Evolutionary conservation across 2,797 vertebrate species (phyloP).

Genomic region (Hippoglossus hippoglossus): DNA sequence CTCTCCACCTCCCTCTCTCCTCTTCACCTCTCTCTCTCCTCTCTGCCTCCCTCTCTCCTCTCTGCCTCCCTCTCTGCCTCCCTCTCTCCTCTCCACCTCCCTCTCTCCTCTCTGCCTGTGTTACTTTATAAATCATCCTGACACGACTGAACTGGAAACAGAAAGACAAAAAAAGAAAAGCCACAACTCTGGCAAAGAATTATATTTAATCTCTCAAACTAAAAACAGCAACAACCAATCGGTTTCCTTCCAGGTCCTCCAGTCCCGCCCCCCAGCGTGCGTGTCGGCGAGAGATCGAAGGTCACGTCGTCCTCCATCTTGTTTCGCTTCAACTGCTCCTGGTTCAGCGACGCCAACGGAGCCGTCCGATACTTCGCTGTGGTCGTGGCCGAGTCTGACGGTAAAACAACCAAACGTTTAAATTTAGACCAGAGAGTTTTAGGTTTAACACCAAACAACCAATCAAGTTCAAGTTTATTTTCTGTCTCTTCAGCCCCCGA

Average conservation of each 20-base stretch:
- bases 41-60: too few relatives aligned
- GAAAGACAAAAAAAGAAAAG: too few relatives aligned
- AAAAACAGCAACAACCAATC: background rate
- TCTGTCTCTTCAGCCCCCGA: constrained; percentile 14
- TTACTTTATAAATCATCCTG: too few relatives aligned
- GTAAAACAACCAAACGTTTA: constrained; percentile 69
- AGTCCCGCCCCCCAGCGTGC: constrained; percentile 84
- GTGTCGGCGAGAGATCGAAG: constrained; percentile 87
- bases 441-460: background rate
- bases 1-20: too few relatives aligned
- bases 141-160: too few relatives aligned
- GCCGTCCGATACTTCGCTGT: constrained; percentile 92
- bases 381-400: constrained; percentile 90
- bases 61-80: too few relatives aligned
- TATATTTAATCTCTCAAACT: too few relatives aligned
- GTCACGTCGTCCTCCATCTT: constrained; percentile 92
- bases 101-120: too few relatives aligned
- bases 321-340: constrained; percentile 97
- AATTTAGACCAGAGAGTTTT: too few relatives aligned
- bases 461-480: background rate
- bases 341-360: constrained; percentile 96
- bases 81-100: too few relatives aligned
- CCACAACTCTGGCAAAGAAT: too few relatives aligned
- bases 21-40: too few relatives aligned
- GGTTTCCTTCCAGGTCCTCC: constrained; percentile 87